phyloP scores from a whole-genome alignment of 2,113 vertebrate species.

The Gobiocypris rarus region DNA sequence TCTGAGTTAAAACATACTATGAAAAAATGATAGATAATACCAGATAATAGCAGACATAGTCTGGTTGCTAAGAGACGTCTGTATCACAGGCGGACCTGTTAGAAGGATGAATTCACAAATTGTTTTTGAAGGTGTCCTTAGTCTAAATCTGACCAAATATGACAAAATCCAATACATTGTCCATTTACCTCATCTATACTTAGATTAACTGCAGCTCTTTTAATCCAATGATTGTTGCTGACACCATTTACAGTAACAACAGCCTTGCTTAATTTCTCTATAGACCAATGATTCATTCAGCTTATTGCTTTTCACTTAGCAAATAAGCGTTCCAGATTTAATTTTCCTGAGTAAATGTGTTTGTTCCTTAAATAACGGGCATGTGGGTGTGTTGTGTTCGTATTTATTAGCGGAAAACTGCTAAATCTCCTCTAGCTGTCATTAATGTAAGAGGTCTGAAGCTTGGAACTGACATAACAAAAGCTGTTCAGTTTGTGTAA shows the following conservation, averaged over 20 bases:
- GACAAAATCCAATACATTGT: neutral
- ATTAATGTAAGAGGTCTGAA: conserved; percentile 40
- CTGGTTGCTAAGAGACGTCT: conserved; percentile 35
- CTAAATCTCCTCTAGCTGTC: neutral
- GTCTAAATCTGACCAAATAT: neutral
- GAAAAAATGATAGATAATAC: conserved; percentile 30
- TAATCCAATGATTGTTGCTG: neutral
- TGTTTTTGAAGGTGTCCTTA: conserved; percentile 13
- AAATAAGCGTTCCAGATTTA: conserved; percentile 35
- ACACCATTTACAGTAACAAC: neutral
- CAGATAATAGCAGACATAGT: conserved; percentile 9
- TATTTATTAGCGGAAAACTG: neutral
- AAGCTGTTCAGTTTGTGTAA: conserved; percentile 8
- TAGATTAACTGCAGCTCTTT: neutral
- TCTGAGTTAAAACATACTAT: conserved; percentile 13
- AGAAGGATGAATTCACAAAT: conserved; percentile 1
- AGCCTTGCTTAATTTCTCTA: neutral
- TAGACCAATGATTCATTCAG: conserved; percentile 9
- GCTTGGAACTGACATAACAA: conserved; percentile 19
- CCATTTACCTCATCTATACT: neutral
- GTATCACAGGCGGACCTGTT: neutral
- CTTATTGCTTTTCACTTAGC: conserved; percentile 29
- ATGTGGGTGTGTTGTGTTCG: conserved; percentile 23
- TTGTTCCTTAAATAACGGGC: neutral
- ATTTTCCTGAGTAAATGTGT: conserved; percentile 32